Base-by-base conservation (phyloP, 2,888 invertebrate genomes). In the Emesis furor region DNA sequence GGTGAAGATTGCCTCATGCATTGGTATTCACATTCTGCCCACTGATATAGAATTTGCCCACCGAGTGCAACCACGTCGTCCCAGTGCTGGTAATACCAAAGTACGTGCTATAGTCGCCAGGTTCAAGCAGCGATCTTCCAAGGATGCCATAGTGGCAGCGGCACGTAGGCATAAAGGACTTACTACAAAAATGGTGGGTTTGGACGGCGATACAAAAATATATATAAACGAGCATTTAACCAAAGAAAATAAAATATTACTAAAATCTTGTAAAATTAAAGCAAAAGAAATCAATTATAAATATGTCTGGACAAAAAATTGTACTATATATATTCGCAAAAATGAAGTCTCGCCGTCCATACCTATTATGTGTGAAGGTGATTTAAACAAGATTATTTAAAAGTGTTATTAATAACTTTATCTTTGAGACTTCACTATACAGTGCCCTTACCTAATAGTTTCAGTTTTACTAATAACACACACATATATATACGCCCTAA, bases 41-140 rank as follows among this genome's bases (percentile, higher is more conserved):
- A 30, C 10, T 51, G 73, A 73, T 2, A 73, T 73, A 8, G 73
- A 73, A 30, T 51, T 73, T 24, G 73, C 51, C 30, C 73, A 73
- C 32, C 46, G 55, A 5, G 73, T 55, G 24, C 73, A 73, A 7
- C 55, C 73, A 1, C n/a, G 32, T 2, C 51, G n/a, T 17, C 51
- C 17, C 2, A 55, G 6, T n/a, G 51, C 51, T 7, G 17, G 17
- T 7, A 55, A 55, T 6, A 14, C 51, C 1, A n/a, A 4, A 46
- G 14, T 14, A 4, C 14, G 46, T 46, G 14, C 46, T 14, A 14
- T 46, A 46, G 46, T 46, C 1, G 46, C 14, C 3, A 46, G 46
- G 5, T 4, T 46, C 46, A 46, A 12, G 14, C 46, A 46, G n/a
- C n/a, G 7, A 55, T 14, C 51, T 55, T 14, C 51, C 3, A 55